Conservation (phyloP, 2,797 vertebrate species). For the Philypnodon macrostomus region DNA sequence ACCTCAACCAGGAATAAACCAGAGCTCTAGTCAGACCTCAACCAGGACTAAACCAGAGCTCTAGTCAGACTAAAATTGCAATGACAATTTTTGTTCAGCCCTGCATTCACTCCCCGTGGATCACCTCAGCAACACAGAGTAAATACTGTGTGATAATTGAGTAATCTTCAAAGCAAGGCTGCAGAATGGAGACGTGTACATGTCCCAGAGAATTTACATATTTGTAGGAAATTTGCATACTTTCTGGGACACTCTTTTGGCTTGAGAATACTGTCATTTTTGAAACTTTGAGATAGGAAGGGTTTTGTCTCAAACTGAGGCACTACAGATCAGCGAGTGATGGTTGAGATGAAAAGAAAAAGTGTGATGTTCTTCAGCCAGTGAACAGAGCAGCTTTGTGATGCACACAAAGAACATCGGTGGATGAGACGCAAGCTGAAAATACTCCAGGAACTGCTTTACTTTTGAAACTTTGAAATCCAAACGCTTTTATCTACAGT, state of each 20-base stretch:
- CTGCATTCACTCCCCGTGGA: too few species aligned
- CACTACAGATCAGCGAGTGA: constrained; percentile 13
- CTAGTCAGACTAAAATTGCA: too few species aligned
- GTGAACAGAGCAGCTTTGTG: background rate
- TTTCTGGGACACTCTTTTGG: constrained; percentile 57
- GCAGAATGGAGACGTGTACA: constrained; percentile 30
- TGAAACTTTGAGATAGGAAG: constrained; percentile 13
- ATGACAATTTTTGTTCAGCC: too few species aligned
- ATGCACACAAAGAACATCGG: constrained; percentile 1
- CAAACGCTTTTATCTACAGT: constrained; percentile 10
- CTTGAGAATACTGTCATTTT: constrained; percentile 23
- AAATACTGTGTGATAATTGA: constrained; percentile 56
- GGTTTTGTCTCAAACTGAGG: constrained; percentile 18
- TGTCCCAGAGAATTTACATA: constrained; percentile 51
- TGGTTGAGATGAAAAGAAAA: constrained; percentile 6
- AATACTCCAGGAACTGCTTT: background rate
- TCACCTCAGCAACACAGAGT: constrained; percentile 49
- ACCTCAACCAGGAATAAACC: too few species aligned
- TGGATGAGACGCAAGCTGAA: background rate
- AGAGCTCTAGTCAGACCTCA: too few species aligned
- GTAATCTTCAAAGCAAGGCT: constrained; percentile 62
- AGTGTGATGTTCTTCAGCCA: background rate
- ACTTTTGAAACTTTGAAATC: constrained; percentile 15
- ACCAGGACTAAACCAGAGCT: too few species aligned
- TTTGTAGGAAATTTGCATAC: constrained; percentile 53